These are phyloP conservation scores for Nasalis larvatus DNA, from an alignment of 2,113 vertebrate genomes.

Conservation along the genomic window DNA sequence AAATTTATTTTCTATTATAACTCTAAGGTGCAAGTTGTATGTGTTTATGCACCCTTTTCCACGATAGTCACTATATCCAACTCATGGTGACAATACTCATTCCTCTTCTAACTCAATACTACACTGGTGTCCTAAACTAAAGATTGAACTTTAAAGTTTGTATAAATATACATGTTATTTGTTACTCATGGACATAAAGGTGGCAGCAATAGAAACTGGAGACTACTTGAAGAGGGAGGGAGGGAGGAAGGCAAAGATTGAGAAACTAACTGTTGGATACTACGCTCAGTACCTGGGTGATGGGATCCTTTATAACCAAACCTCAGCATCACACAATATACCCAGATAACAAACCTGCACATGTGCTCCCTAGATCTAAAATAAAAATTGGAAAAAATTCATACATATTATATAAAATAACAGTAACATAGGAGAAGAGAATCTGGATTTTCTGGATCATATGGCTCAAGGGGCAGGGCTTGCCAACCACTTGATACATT, in stretches of 20 bases:
- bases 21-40: background rate
- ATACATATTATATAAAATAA: background rate
- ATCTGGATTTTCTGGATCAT: background rate
- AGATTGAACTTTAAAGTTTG: background rate
- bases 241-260: too few relatives aligned
- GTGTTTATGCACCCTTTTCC: background rate
- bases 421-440: background rate
- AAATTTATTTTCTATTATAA: background rate
- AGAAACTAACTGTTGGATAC: too few relatives aligned
- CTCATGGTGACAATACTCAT: background rate
- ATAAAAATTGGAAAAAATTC: too few relatives aligned
- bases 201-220: too few relatives aligned
- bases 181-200: too few relatives aligned
- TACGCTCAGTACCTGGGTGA: too few relatives aligned
- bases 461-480: fast-evolving
- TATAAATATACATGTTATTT: background rate
- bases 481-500: background rate
- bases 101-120: background rate
- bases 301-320: too few relatives aligned
- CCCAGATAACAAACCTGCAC: too few relatives aligned
- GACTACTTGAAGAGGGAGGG: too few relatives aligned
- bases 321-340: too few relatives aligned
- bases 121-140: background rate
- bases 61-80: background rate
- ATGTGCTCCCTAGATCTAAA: too few relatives aligned